Evolutionary conservation across 2,888 invertebrate genomes (phyloP), one percentile per base, ranked within the genome.

Genomic region (Alviniconcha strummeri): DNA sequence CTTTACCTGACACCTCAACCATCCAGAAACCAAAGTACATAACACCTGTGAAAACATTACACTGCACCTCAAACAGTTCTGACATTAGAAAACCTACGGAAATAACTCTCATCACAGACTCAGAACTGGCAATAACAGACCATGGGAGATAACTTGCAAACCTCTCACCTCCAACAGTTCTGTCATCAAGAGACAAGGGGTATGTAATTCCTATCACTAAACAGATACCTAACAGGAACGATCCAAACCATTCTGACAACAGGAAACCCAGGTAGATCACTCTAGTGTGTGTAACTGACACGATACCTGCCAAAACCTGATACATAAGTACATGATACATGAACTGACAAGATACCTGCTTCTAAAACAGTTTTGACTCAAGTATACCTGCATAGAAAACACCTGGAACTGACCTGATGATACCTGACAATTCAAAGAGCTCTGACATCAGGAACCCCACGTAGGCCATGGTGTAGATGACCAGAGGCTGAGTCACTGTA

Each of bases 371-470:
- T 64, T 9, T 64, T 67, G 15, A 7, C 67, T 67, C 67, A 13
- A 67, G 67, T 0, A 13, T 1, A 11, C 67, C 13, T 67, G 67
- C 67, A 71, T 6, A 19, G 17, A 19, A 71, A 19, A 71, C 6
- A 71, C 9, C 71, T 0, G 36, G 36, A 36, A 55, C 71, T 64
- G 76, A 86, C 87, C 87, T 85, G 80, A 95, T 95, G 85, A 95
- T 95, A 71, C 95, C 95, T 8, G 95, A 95, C 89, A 95, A 95
- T 84, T 95, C 94, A 88, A 95, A 94, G 88, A 95, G 89, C 89
- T 95, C 95, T 4, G 95, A 94, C 69, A 93, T 89, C 13, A 95
- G 91, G 88, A 95, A 95, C 3, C 95, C 92, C 56, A 95, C 89
- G 88, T 95, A 95, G 17, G 95, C 95, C 89, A 95, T 92, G 67